A percentile compares a stretch with the other conserved stretches of the same genome.
Conservation (phyloP, 2,113 vertebrate species). For the Spheniscus mendiculus region DNA sequence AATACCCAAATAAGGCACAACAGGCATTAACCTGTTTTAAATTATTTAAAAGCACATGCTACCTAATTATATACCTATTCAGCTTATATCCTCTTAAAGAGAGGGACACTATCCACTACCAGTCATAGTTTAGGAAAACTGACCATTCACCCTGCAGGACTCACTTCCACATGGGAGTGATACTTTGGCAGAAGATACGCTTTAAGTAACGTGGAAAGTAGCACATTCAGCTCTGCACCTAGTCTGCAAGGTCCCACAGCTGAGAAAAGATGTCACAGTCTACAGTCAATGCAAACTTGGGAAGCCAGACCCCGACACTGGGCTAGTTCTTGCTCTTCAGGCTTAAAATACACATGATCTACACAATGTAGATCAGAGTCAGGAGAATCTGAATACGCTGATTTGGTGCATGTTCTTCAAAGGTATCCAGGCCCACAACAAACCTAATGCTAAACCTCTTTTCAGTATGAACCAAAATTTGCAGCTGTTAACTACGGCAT, state of each 20-base stretch:
- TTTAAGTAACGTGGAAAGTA: background rate
- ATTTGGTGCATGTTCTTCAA: rapidly evolving
- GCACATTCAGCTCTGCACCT: background rate
- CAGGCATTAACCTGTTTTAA: background rate
- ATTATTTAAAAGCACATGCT: background rate
- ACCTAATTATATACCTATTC: background rate
- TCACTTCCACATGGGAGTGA: background rate
- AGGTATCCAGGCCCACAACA: background rate
- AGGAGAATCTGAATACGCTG: background rate
- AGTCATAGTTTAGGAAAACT: background rate
- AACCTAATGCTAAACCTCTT: background rate
- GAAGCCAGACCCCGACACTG: background rate
- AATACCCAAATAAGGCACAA: background rate
- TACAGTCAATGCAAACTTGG: background rate
- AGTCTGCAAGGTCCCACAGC: background rate
- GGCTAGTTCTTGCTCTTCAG: background rate
- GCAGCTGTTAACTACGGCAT: background rate
- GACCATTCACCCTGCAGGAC: background rate
- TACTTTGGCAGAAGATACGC: background rate
- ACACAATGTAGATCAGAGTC: background rate
- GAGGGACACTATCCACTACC: background rate
- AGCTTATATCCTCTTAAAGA: background rate
- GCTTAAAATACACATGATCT: background rate
- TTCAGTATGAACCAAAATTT: background rate
- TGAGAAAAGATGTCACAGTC: background rate